These are phyloP conservation scores for Hemicentrotus pulcherrimus DNA, from an alignment of 35 echinoderm and acorn worm species.

Conservation along the genomic window DNA sequence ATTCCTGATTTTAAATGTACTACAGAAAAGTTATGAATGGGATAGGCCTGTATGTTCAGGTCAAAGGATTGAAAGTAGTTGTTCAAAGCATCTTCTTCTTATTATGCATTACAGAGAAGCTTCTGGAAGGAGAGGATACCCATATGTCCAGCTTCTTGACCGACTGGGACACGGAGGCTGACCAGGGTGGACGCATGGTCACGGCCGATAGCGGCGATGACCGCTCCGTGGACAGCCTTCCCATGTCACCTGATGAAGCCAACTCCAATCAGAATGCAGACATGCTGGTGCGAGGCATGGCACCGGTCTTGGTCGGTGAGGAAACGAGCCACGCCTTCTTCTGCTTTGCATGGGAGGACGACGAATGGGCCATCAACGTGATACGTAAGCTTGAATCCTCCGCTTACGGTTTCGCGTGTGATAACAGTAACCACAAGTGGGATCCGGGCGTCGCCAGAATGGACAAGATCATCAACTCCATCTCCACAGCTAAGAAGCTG, in stretches of 20 bases:
- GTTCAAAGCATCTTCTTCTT: neutral
- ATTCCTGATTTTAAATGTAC: neutral
- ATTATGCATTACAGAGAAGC: constrained; percentile 45
- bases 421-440: constrained; percentile 75
- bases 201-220: constrained; percentile 50
- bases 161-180: constrained; percentile 68
- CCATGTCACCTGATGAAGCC: constrained; percentile 43
- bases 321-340: constrained; percentile 97
- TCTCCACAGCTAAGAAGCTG: constrained; percentile 81
- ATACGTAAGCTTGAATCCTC: constrained; percentile 81
- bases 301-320: constrained; percentile 77
- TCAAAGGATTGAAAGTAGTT: neutral
- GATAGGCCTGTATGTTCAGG: too few relatives aligned
- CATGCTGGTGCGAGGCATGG: constrained; percentile 62
- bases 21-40: neutral
- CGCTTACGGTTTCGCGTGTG: constrained; percentile 82
- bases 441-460: constrained; percentile 73
- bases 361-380: constrained; percentile 83
- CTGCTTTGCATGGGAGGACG: constrained; percentile 80
- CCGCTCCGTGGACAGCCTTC: constrained; percentile 39
- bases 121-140: constrained; percentile 54
- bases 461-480: constrained; percentile 86
- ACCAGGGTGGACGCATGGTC: constrained; percentile 60
- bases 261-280: constrained; percentile 55
- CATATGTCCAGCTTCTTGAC: constrained; percentile 51